Percentiles rank a stretch among this genome's conserved stretches.
These are phyloP conservation scores for Griposia aprilina DNA, from an alignment of 2,888 invertebrate species.

Conservation along the genomic window DNA sequence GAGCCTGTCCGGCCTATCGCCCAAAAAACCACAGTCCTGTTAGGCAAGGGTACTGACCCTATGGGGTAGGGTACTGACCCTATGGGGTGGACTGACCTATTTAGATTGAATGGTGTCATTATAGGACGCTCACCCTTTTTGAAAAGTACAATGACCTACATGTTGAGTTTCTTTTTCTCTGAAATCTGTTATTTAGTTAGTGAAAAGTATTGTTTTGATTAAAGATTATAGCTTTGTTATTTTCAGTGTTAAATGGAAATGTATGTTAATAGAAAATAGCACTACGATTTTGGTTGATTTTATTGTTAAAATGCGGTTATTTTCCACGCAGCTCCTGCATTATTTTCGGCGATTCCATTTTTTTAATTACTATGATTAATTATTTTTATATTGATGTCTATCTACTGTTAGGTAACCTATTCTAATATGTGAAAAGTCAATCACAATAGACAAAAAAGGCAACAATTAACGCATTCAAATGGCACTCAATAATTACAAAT, in stretches of 20 bases:
- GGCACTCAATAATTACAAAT: conserved; percentile 27
- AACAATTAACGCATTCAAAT: not conserved
- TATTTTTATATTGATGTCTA: not conserved
- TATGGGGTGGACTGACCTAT: conserved; percentile 88
- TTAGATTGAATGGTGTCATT: conserved; percentile 87
- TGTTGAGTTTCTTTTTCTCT: conserved; percentile 25
- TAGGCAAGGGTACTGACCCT: conserved; percentile 86
- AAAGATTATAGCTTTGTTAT: not conserved
- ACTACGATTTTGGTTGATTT: not conserved
- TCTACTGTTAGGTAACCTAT: no score
- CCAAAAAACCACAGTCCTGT: conserved; percentile 88
- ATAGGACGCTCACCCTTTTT: conserved; percentile 68
- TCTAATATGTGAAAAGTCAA: not conserved
- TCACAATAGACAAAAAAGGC: not conserved
- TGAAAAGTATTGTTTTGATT: conserved; percentile 12
- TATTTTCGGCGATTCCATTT: not conserved
- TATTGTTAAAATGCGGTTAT: not conserved
- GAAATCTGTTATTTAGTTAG: not conserved
- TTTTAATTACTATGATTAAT: not conserved
- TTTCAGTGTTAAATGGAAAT: not conserved
- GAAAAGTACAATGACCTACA: conserved; percentile 2
- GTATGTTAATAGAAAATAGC: not conserved
- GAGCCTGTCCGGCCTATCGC: conserved; percentile 75
- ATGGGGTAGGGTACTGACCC: conserved; percentile 87
- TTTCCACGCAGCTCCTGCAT: not conserved